Conservation (phyloP, 2,888 invertebrate species). For the Dascillus cervinus region DNA sequence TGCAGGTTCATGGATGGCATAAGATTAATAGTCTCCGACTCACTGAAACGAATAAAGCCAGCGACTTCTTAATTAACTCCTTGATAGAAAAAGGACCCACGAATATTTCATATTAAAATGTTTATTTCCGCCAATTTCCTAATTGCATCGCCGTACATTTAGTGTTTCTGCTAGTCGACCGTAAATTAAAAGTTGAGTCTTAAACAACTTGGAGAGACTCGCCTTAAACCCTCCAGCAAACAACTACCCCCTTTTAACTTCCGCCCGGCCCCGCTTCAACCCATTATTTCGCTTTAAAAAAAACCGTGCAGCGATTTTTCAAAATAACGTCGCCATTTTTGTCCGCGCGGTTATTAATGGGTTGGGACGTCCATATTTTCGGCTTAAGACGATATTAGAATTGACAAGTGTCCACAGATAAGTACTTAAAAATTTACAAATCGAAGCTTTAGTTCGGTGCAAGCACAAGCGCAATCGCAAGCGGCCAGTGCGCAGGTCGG, state of each 20-base stretch:
- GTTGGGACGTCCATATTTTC: neutral
- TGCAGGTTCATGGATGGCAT: no score
- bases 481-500: conserved; percentile 45
- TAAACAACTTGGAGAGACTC: conserved; percentile 21
- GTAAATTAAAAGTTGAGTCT: conserved; percentile 32
- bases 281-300: conserved; percentile 19
- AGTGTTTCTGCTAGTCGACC: conserved; percentile 28
- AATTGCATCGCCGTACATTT: conserved; percentile 27
- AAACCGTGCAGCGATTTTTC: conserved; percentile 18
- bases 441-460: conserved; percentile 36
- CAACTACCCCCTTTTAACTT: conserved; percentile 12
- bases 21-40: no score
- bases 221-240: conserved; percentile 12
- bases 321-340: conserved; percentile 17
- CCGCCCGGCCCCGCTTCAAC: conserved; percentile 11
- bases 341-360: neutral
- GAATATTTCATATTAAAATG: conserved; percentile 17
- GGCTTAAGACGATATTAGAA: conserved; percentile 9
- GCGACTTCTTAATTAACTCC: no score
- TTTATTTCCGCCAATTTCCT: conserved; percentile 25
- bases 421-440: conserved; percentile 32
- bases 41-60: no score
- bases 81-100: no score
- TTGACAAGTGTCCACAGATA: conserved; percentile 2
- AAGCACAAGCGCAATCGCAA: conserved; percentile 47